These are phyloP conservation scores for Podarcis muralis DNA, from an alignment of 2,113 vertebrate species.

Conservation along the genomic window DNA sequence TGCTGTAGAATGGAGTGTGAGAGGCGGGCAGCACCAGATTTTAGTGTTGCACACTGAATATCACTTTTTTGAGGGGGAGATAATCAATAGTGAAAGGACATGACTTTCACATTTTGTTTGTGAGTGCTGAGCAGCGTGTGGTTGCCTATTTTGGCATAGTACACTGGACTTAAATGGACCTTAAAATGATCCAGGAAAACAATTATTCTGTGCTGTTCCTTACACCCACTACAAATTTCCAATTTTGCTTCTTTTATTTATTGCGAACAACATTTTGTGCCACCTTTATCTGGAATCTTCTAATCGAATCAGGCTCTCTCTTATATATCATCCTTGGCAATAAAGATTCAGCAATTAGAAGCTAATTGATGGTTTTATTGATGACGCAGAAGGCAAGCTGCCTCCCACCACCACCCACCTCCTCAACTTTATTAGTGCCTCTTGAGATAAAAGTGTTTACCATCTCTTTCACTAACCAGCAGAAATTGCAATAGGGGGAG, in stretches of 20 bases:
- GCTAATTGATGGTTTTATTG: slow-evolving; percentile 58
- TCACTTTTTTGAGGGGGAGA: too few relatives aligned
- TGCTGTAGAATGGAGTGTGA: too few relatives aligned
- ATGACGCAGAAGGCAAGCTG: slow-evolving; percentile 40
- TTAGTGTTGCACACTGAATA: too few relatives aligned
- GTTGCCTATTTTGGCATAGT: background rate
- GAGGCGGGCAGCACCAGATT: too few relatives aligned
- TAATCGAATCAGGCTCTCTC: slow-evolving; percentile 34
- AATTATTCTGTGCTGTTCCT: background rate
- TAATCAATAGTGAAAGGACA: too few relatives aligned
- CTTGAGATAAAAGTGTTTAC: background rate
- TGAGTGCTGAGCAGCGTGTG: background rate
- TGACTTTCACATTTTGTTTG: background rate
- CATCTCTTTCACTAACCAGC: background rate
- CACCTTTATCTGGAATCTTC: slow-evolving; percentile 48
- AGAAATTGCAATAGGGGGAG: background rate
- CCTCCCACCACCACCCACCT: slow-evolving; percentile 2
- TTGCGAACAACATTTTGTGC: background rate
- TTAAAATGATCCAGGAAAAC: background rate
- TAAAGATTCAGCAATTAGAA: slow-evolving; percentile 57
- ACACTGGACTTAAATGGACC: background rate
- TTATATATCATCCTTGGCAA: slow-evolving; percentile 57
- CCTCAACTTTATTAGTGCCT: background rate
- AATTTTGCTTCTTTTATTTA: background rate
- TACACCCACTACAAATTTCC: background rate